Evolutionary conservation across 2,888 invertebrate species (phyloP).

Genomic region (Sialis fuliginosa): DNA sequence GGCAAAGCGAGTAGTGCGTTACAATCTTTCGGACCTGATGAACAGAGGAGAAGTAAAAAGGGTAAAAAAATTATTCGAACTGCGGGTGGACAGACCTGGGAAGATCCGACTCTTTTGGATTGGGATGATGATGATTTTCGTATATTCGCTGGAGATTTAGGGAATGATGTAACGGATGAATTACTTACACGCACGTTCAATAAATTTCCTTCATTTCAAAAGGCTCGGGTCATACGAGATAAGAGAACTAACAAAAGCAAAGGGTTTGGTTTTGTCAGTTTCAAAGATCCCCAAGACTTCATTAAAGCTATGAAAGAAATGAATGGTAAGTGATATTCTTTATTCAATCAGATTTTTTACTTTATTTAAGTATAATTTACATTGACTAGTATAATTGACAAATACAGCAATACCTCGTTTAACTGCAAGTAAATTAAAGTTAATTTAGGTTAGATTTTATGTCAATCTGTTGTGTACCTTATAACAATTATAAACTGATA

Average conservation of each 20-base stretch:
- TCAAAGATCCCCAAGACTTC: constrained; percentile 94
- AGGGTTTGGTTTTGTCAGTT: constrained; percentile 97
- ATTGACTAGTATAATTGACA: too few species aligned
- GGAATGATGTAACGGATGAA: constrained; percentile 98
- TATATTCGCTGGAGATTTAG: constrained; percentile 98
- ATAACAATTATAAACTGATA: too few species aligned
- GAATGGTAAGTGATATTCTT: constrained; percentile 58
- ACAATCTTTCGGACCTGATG: constrained; percentile 35
- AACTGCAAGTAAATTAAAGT: too few species aligned
- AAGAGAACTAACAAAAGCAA: constrained; percentile 95
- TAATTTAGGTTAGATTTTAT: too few species aligned
- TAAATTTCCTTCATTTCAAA: constrained; percentile 82
- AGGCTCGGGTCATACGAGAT: constrained; percentile 90
- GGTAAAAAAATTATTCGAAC: constrained; percentile 57
- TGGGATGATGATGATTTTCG: constrained; percentile 99
- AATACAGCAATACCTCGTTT: too few species aligned
- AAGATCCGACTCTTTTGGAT: constrained; percentile 80
- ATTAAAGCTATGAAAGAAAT: constrained; percentile 98
- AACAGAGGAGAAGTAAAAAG: constrained; percentile 22
- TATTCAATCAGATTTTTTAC: constrained; percentile 1
- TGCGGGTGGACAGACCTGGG: constrained; percentile 93
- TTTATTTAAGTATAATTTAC: constrained; percentile 1
- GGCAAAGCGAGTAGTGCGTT: constrained; percentile 37
- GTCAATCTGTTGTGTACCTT: too few species aligned
- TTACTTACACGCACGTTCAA: constrained; percentile 89